Evolutionary conservation across 2,113 vertebrate genomes (phyloP).

Genomic region (Saguinus midas): DNA sequence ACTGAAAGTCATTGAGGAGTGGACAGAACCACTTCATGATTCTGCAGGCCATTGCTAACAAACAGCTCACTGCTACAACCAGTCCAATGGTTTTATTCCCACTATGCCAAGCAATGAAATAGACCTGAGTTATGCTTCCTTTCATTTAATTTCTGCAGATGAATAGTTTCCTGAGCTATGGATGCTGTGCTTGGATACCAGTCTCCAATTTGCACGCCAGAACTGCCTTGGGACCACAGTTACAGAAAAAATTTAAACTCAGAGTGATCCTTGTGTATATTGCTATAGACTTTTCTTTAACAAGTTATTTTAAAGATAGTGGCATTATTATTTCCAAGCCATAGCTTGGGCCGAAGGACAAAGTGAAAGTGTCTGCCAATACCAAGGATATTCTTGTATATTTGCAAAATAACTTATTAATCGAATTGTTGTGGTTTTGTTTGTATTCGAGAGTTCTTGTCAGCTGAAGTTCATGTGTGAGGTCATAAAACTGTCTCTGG

Average conservation of each 20-base stretch:
- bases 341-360: slow-evolving; percentile 58
- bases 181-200: not conserved
- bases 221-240: slow-evolving; percentile 64
- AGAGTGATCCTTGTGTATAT: slow-evolving; percentile 63
- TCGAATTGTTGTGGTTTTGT: slow-evolving; percentile 75
- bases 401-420: slow-evolving; percentile 86
- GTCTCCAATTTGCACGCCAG: not conserved
- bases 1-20: not conserved
- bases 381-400: slow-evolving; percentile 74
- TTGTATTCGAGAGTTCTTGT: slow-evolving; percentile 73
- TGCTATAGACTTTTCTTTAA: slow-evolving; percentile 66
- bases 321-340: slow-evolving; percentile 66
- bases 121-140: slow-evolving; percentile 49
- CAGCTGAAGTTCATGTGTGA: slow-evolving; percentile 68
- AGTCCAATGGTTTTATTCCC: slow-evolving; percentile 20
- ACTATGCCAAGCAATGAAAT: not conserved
- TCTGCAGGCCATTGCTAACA: slow-evolving; percentile 70
- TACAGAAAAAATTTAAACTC: slow-evolving; percentile 42
- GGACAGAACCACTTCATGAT: slow-evolving; percentile 39
- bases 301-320: slow-evolving; percentile 72
- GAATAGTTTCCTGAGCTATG: not conserved
- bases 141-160: not conserved
- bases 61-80: slow-evolving; percentile 76
- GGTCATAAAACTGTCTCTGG: slow-evolving; percentile 48
- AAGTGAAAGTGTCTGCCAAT: slow-evolving; percentile 73